A percentile compares a stretch with the other conserved stretches of the same genome.
Evolutionary conservation across 2,797 vertebrate genomes (phyloP).

Genomic region (Cossypha heuglini): DNA sequence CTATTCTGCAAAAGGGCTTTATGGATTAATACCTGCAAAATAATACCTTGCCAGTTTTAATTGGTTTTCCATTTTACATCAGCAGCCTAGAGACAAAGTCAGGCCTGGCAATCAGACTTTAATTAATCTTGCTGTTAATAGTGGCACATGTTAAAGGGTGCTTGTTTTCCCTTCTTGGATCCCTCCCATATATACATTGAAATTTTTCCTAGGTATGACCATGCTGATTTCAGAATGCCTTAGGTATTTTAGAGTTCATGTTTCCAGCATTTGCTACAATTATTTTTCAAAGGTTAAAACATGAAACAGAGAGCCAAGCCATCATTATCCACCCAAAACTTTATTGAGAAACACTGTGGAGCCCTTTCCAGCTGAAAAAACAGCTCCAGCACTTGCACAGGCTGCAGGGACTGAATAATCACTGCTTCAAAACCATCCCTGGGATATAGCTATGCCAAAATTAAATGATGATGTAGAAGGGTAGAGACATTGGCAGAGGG

Average conservation of each 20-base stretch:
- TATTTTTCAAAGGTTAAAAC: constrained; percentile 18
- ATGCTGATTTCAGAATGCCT: background rate
- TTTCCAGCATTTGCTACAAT: background rate
- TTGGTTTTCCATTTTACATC: background rate
- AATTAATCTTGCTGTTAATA: background rate
- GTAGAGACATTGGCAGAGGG: background rate
- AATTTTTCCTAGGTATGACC: background rate
- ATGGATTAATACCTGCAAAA: background rate
- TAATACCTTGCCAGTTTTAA: background rate
- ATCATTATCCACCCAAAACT: background rate
- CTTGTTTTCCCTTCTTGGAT: background rate
- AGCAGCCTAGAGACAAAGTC: background rate
- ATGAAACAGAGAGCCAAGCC: background rate
- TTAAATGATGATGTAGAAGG: background rate
- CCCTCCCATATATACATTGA: background rate
- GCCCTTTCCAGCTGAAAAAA: background rate
- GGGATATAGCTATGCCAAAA: background rate
- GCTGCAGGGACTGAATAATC: background rate
- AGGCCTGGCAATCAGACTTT: background rate
- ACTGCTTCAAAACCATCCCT: background rate
- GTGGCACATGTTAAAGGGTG: background rate
- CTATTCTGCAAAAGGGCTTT: background rate
- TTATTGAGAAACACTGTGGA: background rate
- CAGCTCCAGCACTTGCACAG: background rate
- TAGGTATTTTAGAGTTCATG: background rate